Conservation (phyloP, 2,113 vertebrate species). For the Eurypyga helias region DNA sequence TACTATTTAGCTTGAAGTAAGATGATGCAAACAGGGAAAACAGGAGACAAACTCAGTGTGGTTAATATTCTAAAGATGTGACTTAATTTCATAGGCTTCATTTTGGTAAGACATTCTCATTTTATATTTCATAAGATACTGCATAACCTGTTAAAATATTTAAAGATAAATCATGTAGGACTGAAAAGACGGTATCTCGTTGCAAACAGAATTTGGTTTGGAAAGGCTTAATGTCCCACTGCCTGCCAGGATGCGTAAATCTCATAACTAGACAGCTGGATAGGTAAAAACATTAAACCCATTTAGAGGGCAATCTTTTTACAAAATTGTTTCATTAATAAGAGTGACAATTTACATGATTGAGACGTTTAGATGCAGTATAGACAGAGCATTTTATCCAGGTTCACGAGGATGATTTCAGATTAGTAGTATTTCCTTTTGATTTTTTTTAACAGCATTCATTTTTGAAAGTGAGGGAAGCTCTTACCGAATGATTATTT, state of each 20-base stretch:
- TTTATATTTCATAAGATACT: constrained; percentile 72
- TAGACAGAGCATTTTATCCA: constrained; percentile 64
- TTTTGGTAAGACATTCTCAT: constrained; percentile 58
- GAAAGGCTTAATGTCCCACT: constrained; percentile 58
- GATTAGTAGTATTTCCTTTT: constrained; percentile 57
- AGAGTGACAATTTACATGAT: constrained; percentile 77
- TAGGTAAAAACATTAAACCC: constrained; percentile 72
- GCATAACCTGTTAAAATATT: constrained; percentile 66
- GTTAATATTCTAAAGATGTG: constrained; percentile 66
- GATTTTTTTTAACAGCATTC: constrained; percentile 47
- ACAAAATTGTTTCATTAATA: constrained; percentile 78
- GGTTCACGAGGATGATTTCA: constrained; percentile 57
- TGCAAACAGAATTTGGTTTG: constrained; percentile 68
- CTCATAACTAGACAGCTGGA: constrained; percentile 64
- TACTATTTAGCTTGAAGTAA: constrained; percentile 47
- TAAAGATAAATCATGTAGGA: constrained; percentile 74
- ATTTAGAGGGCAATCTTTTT: constrained; percentile 75
- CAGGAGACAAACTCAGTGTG: not conserved
- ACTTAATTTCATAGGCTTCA: constrained; percentile 69
- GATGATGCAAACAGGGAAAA: constrained; percentile 34
- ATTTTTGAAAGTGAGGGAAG: constrained; percentile 39
- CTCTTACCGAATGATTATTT: constrained; percentile 37
- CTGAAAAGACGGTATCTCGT: constrained; percentile 68
- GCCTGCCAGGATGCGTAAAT: constrained; percentile 64
- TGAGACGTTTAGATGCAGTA: constrained; percentile 69